Conservation (phyloP, 2,888 invertebrate genomes). For the Ormyrus labotus region DNA sequence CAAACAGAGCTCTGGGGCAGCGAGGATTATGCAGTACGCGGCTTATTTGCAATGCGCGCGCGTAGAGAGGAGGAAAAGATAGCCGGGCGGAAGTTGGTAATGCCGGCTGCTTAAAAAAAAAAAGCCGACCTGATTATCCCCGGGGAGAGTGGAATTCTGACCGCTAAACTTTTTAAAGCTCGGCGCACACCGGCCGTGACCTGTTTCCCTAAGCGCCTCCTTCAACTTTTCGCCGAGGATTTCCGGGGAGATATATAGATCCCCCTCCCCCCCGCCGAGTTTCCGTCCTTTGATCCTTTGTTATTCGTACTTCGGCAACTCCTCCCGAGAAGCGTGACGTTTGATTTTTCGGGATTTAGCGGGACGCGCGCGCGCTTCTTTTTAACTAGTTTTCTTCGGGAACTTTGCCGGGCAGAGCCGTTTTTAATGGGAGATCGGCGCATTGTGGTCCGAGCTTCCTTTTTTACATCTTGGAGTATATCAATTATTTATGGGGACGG, state of each 20-base stretch:
- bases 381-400: constrained; percentile 13
- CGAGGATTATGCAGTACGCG: constrained; percentile 12
- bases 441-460: not conserved
- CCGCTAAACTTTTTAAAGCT: constrained; percentile 66
- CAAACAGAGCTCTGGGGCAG: constrained; percentile 3
- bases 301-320: constrained; percentile 26
- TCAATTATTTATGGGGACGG: constrained; percentile 29
- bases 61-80: constrained; percentile 43
- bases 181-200: constrained; percentile 63
- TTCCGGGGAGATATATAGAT: constrained; percentile 45
- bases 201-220: constrained; percentile 62
- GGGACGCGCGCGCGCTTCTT: not conserved
- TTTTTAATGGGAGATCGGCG: too few species aligned
- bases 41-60: constrained; percentile 54
- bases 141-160: constrained; percentile 52
- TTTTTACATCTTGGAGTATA: not conserved
- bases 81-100: constrained; percentile 58
- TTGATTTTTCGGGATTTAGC: constrained; percentile 42
- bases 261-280: not conserved
- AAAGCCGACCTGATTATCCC: constrained; percentile 66
- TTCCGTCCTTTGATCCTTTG: constrained; percentile 44
- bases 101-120: constrained; percentile 62
- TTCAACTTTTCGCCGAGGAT: constrained; percentile 36
- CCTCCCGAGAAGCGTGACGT: constrained; percentile 32
- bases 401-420: too few species aligned